Base-by-base conservation (phyloP, 2,888 invertebrate genomes). In the Laspeyria flexula region DNA sequence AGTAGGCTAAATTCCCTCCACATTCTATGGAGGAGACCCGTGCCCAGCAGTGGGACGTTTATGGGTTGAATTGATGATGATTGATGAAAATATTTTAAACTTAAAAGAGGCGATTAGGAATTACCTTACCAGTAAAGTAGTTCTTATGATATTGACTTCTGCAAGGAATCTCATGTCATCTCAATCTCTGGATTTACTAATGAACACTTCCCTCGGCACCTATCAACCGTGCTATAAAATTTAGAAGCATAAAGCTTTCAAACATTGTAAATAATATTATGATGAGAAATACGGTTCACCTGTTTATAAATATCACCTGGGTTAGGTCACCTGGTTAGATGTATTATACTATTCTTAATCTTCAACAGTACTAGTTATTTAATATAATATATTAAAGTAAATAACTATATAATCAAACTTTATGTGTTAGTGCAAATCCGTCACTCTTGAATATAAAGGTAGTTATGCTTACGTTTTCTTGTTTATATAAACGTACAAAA, bases 351-450 rank as follows among this genome's bases (percentile, higher is more conserved):
- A 57, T 50, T 53, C 25, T 42, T 52, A 37, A 31, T 50, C 41
- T 42, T 47, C 40, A 54, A 55, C 45, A 47, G 27, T 43, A 35
- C 13, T 34, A 49, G 34, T 18, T 53, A 41, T 57, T 44, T 30
- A 15, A 21, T 55, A 59, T 37, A 44, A 58, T 46, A 55, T 37
- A 48, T 43, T 60, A 52, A 21, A 38, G 44, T 66, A 57, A 54
- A 61, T 68, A 44, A 41, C 39, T 50, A 41, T 33, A 47, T 50
- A 58, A 23, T 60, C 37, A 56, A 60, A 55, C 51, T 73, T 55
- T 50, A 43, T 71, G 68, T 77, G 85, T 88, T 87, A 88, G 86
- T 86, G 77, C 79, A 78, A 78, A 76, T 62, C 73, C 71, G 79
- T 71, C 77, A 80, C 75, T 77, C 70, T 67, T 66, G 68, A 65